Evolutionary conservation across 2,797 vertebrate genomes (phyloP).

Genomic region (Sarcophilus harrisii): DNA sequence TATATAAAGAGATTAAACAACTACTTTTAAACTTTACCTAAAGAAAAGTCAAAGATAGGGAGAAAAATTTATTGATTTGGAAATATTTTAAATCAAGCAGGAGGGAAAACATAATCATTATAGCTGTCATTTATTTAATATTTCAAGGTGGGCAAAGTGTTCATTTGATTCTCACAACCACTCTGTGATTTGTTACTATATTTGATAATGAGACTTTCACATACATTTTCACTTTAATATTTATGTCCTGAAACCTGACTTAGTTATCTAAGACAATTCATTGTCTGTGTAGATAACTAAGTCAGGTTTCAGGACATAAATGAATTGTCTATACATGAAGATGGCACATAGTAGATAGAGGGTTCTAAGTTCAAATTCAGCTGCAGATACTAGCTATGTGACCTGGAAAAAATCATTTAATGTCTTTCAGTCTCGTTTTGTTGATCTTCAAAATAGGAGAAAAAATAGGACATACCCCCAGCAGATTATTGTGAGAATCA

Average conservation of each 20-base stretch:
- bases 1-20: neutral
- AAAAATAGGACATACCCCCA: neutral
- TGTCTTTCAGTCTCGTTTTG: neutral
- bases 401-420: neutral
- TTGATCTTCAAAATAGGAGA: neutral
- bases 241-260: neutral
- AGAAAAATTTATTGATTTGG: neutral
- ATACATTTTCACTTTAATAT: conserved; percentile 16
- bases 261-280: neutral
- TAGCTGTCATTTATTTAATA: neutral
- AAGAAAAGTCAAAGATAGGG: neutral
- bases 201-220: neutral
- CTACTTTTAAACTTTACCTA: neutral
- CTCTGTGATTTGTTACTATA: neutral
- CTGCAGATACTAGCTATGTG: neutral
- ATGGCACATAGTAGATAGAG: neutral
- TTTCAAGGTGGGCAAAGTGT: neutral
- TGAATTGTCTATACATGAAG: no score
- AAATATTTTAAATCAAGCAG: neutral
- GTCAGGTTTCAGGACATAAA: no score
- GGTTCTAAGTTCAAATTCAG: neutral
- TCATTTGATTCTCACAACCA: neutral
- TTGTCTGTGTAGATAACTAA: no score
- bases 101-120: neutral
- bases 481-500: neutral